Evolutionary conservation across 1,140 invertebrate species (phyloP).

Genomic region (Idris sp.): DNA sequence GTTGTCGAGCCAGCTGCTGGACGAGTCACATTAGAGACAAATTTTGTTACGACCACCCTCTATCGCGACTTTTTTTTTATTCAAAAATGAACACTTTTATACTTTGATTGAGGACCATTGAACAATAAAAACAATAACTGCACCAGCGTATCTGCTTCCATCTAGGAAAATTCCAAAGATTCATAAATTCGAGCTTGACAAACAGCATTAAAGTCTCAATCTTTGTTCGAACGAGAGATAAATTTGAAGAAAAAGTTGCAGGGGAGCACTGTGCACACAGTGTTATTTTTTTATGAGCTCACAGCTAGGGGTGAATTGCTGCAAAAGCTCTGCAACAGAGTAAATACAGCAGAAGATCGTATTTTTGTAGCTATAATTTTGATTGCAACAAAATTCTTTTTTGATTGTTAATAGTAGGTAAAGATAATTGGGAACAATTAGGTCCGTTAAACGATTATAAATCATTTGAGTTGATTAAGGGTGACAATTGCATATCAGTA

Average conservation of each 20-base stretch:
- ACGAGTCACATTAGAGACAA: slow-evolving; percentile 61
- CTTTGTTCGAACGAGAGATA: slow-evolving; percentile 70
- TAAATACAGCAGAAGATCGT: slow-evolving; percentile 42
- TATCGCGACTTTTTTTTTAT: too few relatives aligned
- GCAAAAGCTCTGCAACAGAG: slow-evolving; percentile 49
- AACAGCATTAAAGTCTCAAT: slow-evolving; percentile 71
- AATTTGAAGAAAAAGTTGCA: too few relatives aligned
- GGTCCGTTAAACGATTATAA: slow-evolving; percentile 48
- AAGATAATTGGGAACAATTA: too few relatives aligned
- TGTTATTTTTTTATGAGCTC: slow-evolving; percentile 70
- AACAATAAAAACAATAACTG: too few relatives aligned
- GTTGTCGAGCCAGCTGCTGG: slow-evolving; percentile 66
- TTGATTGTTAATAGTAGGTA: too few relatives aligned
- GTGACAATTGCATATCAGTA: slow-evolving; percentile 56
- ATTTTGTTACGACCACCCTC: slow-evolving; percentile 52
- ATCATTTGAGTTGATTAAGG: slow-evolving; percentile 58
- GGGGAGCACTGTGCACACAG: slow-evolving; percentile 69
- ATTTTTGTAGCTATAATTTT: too few relatives aligned
- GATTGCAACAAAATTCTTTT: too few relatives aligned
- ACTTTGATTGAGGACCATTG: too few relatives aligned
- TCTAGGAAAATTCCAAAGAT: too few relatives aligned
- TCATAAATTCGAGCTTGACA: slow-evolving; percentile 62
- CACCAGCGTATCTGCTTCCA: too few relatives aligned
- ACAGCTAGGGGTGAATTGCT: slow-evolving; percentile 56
- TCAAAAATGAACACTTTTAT: too few relatives aligned